Evolutionary conservation across 1,140 invertebrate species (phyloP).

Genomic region (Vanessa atalanta): DNA sequence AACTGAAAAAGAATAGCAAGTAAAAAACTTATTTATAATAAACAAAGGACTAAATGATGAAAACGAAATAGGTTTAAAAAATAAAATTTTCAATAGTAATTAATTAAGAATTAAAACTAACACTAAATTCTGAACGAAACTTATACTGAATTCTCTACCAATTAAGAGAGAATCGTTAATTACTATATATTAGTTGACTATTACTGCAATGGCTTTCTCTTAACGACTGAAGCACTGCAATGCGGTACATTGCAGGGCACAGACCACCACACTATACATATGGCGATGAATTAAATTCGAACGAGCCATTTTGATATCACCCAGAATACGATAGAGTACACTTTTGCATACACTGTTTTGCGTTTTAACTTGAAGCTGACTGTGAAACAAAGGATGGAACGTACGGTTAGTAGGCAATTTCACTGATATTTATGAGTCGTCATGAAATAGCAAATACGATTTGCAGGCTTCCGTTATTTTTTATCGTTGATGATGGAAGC

Average conservation of each 20-base stretch:
- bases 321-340: constrained; percentile 34
- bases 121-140: constrained; percentile 28
- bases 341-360: constrained; percentile 21
- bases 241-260: constrained; percentile 48
- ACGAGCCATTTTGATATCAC: constrained; percentile 43
- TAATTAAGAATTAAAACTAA: constrained; percentile 7
- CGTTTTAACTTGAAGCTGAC: constrained; percentile 22
- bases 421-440: constrained; percentile 38
- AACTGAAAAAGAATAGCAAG: too few species aligned
- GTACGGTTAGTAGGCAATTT: constrained; percentile 43
- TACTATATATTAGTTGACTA: constrained; percentile 50
- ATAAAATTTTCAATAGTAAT: neutral
- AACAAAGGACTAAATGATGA: neutral
- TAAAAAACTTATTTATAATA: neutral
- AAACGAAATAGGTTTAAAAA: neutral
- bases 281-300: constrained; percentile 36
- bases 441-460: constrained; percentile 31
- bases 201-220: constrained; percentile 50
- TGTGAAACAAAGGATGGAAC: constrained; percentile 39
- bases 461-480: constrained; percentile 20
- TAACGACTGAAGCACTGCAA: constrained; percentile 49
- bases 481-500: constrained; percentile 14
- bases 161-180: constrained; percentile 50
- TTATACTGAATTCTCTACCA: constrained; percentile 34
- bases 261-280: constrained; percentile 36